Conservation (phyloP, 2,113 vertebrate genomes). For the Colossoma macropomum region DNA sequence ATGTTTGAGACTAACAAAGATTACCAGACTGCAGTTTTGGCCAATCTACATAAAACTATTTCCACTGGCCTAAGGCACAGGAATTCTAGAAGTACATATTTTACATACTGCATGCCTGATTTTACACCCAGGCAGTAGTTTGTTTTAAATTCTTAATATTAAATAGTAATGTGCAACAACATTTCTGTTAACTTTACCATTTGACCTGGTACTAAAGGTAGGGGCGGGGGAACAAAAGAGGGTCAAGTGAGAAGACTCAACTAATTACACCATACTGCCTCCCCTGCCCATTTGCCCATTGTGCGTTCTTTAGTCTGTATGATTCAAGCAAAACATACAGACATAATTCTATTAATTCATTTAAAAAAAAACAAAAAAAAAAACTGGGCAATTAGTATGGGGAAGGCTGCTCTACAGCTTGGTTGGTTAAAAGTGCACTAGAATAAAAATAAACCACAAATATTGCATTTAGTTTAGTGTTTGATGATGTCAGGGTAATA, state of each 20-base stretch:
- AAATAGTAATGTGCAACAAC: slow-evolving; percentile 62
- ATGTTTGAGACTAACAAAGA: slow-evolving; percentile 65
- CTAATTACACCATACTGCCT: slow-evolving; percentile 51
- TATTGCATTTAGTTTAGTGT: slow-evolving; percentile 10
- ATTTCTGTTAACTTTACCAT: slow-evolving; percentile 63
- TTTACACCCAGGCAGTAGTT: slow-evolving; percentile 64
- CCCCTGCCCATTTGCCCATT: slow-evolving; percentile 69
- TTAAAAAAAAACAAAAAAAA: background rate
- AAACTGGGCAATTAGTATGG: background rate
- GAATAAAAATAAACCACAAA: slow-evolving; percentile 27
- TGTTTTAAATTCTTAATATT: slow-evolving; percentile 63
- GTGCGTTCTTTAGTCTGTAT: slow-evolving; percentile 57
- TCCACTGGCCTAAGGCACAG: slow-evolving; percentile 81
- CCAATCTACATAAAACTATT: slow-evolving; percentile 76
- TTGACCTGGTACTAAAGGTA: slow-evolving; percentile 58
- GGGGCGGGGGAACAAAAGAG: slow-evolving; percentile 48
- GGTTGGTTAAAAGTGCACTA: slow-evolving; percentile 31
- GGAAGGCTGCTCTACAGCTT: slow-evolving; percentile 26
- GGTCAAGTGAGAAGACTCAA: slow-evolving; percentile 52
- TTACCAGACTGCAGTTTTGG: slow-evolving; percentile 74
- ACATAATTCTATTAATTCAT: slow-evolving; percentile 8
- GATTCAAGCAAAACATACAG: slow-evolving; percentile 9
- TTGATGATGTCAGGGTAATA: slow-evolving; percentile 16
- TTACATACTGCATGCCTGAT: slow-evolving; percentile 66
- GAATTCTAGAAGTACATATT: slow-evolving; percentile 75